Percentiles rank a stretch among this genome's conserved stretches.
phyloP scores from a whole-genome alignment of 2,113 vertebrate species.

The Lagopus leucura region DNA sequence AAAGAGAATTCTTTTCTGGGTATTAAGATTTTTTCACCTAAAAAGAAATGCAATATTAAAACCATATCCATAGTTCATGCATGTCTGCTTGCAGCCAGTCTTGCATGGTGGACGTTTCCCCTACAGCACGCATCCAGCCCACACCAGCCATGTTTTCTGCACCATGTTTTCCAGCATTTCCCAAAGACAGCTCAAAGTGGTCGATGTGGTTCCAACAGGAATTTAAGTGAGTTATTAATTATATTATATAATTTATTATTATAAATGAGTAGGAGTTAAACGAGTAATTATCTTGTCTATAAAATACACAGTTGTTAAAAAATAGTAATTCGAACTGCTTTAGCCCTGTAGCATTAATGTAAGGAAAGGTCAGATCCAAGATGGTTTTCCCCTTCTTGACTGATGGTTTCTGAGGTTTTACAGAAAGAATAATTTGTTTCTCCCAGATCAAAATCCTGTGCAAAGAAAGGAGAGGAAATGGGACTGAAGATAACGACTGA shows the following conservation, averaged over 20 bases:
- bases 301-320: background rate
- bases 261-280: background rate
- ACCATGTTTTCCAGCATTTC: background rate
- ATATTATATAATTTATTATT: no score
- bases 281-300: background rate
- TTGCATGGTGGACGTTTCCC: accelerated
- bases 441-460: background rate
- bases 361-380: slow-evolving; percentile 23
- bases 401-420: background rate
- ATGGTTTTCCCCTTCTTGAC: accelerated
- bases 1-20: accelerated
- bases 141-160: accelerated
- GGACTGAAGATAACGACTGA: background rate
- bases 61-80: accelerated
- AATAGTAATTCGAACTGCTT: background rate
- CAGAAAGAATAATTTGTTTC: slow-evolving; percentile 19
- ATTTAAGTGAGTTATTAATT: no score
- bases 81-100: no score
- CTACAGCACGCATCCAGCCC: accelerated
- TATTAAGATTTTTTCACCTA: background rate
- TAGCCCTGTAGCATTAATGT: background rate
- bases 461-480: slow-evolving; percentile 17
- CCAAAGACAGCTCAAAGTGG: background rate
- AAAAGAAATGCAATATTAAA: background rate
- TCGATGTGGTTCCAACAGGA: background rate